Percentiles rank a stretch among this genome's conserved stretches.
Evolutionary conservation across 2,888 invertebrate genomes (phyloP).

Genomic region (Sicus ferrugineus): DNA sequence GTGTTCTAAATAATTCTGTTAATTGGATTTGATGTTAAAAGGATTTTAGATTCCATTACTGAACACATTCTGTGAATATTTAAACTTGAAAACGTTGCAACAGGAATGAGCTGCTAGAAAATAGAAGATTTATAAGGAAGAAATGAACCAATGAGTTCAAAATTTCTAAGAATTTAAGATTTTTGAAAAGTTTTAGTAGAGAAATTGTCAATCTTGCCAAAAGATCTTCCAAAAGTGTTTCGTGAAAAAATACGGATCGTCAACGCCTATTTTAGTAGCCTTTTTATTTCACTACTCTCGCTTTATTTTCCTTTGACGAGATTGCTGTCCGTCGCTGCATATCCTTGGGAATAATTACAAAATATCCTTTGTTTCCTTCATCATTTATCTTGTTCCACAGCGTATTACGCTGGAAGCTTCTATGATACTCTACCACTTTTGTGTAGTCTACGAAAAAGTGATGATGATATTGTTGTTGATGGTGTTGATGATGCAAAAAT

Average conservation of each 20-base stretch:
- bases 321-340: neutral
- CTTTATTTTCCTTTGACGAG: neutral
- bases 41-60: constrained; percentile 1
- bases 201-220: neutral
- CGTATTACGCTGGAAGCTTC: constrained; percentile 25
- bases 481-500: constrained; percentile 8
- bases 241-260: neutral
- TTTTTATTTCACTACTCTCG: neutral
- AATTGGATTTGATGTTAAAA: constrained; percentile 16
- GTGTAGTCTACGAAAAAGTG: no score
- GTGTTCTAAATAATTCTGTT: constrained; percentile 19
- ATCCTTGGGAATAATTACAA: constrained; percentile 25
- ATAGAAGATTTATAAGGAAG: neutral
- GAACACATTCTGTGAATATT: neutral
- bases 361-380: constrained; percentile 19
- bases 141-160: neutral
- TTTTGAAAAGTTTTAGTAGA: neutral
- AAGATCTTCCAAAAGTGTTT: neutral
- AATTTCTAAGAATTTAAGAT: neutral
- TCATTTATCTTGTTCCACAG: constrained; percentile 29
- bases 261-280: neutral
- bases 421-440: constrained; percentile 12
- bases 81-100: neutral
- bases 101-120: neutral
- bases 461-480: constrained; percentile 26